Evolutionary conservation across 2,888 invertebrate genomes (phyloP), one percentile per base, ranked within the genome.

Genomic region (Agrochola litura): DNA sequence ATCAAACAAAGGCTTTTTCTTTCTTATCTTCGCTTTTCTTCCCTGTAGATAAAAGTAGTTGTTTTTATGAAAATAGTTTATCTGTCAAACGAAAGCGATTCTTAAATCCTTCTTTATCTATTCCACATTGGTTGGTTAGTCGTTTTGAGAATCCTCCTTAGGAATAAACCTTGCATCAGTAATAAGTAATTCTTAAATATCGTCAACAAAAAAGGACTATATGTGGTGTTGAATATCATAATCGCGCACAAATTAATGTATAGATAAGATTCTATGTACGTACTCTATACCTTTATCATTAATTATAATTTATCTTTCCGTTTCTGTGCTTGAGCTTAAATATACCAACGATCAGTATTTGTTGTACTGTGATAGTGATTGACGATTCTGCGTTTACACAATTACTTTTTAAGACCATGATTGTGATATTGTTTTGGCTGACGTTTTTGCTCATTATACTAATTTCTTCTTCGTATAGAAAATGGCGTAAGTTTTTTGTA

Each of bases 241-340:
- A 73, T 76, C 58, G 52, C 19, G 61, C 65, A 30, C 43, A 65
- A 85, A 76, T 82, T 82, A 82, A 83, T 78, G 79, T 64, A 37
- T 12, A 46, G 82, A 83, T 83, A 77, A 83, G 72, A 73, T 82
- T 71, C n/a, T 46, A 37, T 65, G 37, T 52, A 60, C 25, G 6
- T 77, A 25, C 43, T 64, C n/a, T 16, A n/a, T 22, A 37, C 43
- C 16, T 49, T 76, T 82, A 82, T 83, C 82, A 41, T 46, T 54
- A 56, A 73, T 84, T 73, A 84, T 73, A 85, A 75, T 76, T 60
- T 82, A 82, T 82, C 86, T 83, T 14, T 58, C 8, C 61, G 30
- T 75, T 58, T 76, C 25, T 65, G 43, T 56, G 37, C 66, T 49
- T 80, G 22, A 54, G 66, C 83, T 49, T 43, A 37, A 56, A 66